These are phyloP conservation scores for Artibeus jamaicensis DNA, from an alignment of 2,797 vertebrate species.

Conservation along the genomic window DNA sequence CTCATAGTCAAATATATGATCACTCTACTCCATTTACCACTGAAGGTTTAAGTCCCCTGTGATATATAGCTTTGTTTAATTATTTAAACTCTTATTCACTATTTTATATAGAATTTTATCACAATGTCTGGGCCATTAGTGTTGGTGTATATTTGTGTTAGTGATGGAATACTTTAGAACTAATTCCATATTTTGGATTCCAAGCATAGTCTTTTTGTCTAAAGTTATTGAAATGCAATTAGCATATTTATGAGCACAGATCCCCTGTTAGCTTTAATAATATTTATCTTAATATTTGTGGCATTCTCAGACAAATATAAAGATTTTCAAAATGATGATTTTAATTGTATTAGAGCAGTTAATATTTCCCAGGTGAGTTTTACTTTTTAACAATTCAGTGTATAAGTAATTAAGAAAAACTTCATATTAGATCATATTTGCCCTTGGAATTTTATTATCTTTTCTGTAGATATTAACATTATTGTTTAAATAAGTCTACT, in stretches of 20 bases:
- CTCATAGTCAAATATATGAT: not conserved
- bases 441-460: not conserved
- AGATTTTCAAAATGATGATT: not conserved
- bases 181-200: constrained; percentile 42
- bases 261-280: not conserved
- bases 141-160: constrained; percentile 25
- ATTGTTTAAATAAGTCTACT: not conserved
- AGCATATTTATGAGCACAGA: constrained; percentile 43
- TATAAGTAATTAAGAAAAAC: not conserved
- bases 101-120: not conserved
- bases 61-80: not conserved
- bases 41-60: not conserved
- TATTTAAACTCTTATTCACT: not conserved
- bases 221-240: constrained; percentile 5
- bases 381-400: not conserved
- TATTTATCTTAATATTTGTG: constrained; percentile 47
- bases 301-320: constrained; percentile 20
- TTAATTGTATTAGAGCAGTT: not conserved
- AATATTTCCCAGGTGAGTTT: not conserved
- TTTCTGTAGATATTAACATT: not conserved
- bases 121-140: not conserved
- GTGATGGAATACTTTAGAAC: not conserved
- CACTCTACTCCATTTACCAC: not conserved
- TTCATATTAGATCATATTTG: not conserved
- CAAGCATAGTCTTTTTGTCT: not conserved